Base-by-base conservation (phyloP, 2,797 vertebrate genomes). In the Phrynocephalus guinanensis region DNA sequence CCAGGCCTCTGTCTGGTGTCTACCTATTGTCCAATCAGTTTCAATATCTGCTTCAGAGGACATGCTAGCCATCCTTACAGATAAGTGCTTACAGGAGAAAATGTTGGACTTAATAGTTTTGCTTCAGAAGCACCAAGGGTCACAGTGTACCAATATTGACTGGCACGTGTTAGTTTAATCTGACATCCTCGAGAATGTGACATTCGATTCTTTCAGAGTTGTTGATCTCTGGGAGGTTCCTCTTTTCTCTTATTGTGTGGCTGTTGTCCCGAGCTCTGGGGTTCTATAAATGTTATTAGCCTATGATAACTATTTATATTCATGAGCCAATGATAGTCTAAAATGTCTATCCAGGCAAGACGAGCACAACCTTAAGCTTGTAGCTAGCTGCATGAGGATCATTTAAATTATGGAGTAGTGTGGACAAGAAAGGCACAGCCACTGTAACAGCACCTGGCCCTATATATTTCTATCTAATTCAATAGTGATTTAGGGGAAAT, bases 81-180 rank as follows among this genome's bases (percentile, higher is more conserved):
- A 98, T 98, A 98, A 98, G 98, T 98, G 97, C 97, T 98, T 97
- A 97, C 97, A 97, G 97, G 95, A 97, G 97, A 97, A 97, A 97
- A 98, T 98, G 98, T 97, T 97, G 97, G 97, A 97, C 97, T 98
- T 98, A 98, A 98, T 98, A 97, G 98, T 98, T 98, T 98, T 96
- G 97, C 97, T 97, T 97, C 95, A 93, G 96, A 97, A 97, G 96
- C 97, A 96, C 96, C 95, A 96, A 96, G 96, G 98, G 97, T 98
- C 97, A 96, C 96, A 96, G 96, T 98, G 97, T 97, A 97, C 97
- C 97, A 98, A 98, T 98, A 98, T 97, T 97, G 97, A 98, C 97
- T 97, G 96, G 97, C 97, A 97, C 96, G 94, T 98, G 98, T 98
- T 98, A 96, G 95, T 97, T 98, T 98, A 98, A 98, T 98, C 97